A percentile compares a stretch with the other conserved stretches of the same genome.
phyloP scores from a whole-genome alignment of 2,888 invertebrate species.

The Dynastes tityus region DNA sequence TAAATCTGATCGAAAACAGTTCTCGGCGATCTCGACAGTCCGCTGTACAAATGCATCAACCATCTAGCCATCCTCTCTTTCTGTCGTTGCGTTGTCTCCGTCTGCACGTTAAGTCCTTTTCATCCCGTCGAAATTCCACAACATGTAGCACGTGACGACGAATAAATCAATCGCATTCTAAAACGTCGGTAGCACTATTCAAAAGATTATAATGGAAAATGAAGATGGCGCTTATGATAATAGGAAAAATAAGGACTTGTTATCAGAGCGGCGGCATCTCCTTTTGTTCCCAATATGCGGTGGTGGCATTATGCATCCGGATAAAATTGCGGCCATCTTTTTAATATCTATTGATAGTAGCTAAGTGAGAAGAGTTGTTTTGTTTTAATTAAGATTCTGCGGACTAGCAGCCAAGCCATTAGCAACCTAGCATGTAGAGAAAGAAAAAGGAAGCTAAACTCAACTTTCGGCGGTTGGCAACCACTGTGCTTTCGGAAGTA shows the following conservation, averaged over 20 bases:
- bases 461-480: too few relatives aligned
- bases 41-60: slow-evolving; percentile 21
- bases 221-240: neutral
- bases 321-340: too few relatives aligned
- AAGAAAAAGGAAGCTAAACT: too few relatives aligned
- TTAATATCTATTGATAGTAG: too few relatives aligned
- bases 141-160: neutral
- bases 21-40: neutral
- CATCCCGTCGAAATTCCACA: neutral
- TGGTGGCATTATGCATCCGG: too few relatives aligned
- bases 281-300: too few relatives aligned
- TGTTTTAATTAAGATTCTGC: too few relatives aligned
- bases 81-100: neutral
- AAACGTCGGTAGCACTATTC: neutral
- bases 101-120: neutral
- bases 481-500: too few relatives aligned
- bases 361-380: too few relatives aligned
- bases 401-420: too few relatives aligned
- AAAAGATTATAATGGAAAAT: slow-evolving; percentile 9
- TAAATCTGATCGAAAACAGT: slow-evolving; percentile 16
- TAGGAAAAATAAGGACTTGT: neutral
- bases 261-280: neutral
- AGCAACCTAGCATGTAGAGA: too few relatives aligned
- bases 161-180: slow-evolving; percentile 3
- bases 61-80: neutral